Base-by-base conservation (phyloP, 2,888 invertebrate species). In the Drosophila hamatofila region DNA sequence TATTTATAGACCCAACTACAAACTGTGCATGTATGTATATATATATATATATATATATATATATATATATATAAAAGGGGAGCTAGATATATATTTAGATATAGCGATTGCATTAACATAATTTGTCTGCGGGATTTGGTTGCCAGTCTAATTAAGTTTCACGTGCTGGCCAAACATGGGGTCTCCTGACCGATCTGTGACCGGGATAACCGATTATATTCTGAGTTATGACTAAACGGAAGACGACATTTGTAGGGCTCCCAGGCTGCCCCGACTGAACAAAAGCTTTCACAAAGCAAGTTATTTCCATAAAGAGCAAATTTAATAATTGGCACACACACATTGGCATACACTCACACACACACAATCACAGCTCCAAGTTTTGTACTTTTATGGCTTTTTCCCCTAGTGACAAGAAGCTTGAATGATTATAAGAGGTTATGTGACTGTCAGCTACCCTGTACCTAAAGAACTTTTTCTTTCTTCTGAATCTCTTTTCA, bases 21-120 rank as follows among this genome's bases (percentile, higher is more conserved):
- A 25, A 23, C 30, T 37, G 37, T 23, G 58, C 44, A 21, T n/a
- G 14, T 6, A 16, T 21, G 21, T 25, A 8, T 39, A 39, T n/a
- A 18, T 8, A n/a, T 21, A 27, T 39, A 35, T 35, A 4, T 39
- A 35, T 35, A 33, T 18, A 16, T 42, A 21, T 12, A 49, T 33
- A 33, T 42, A 25, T 8, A 30, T 27, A 33, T 11, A 55, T 12
- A 41, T 6, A 37, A 12, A 21, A 9, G 23, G 35, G 35, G 23
- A 35, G 51, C 33, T 41, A 37, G n/a, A 48, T 23, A 39, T 7
- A 46, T 30, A 39, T 54, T 44, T 30, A 27, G 30, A 42, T 51
- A 41, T 33, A 49, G 56, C 41, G 30, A 81, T 83, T 74, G 89
- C 82, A 84, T 89, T 83, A 84, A 66, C 85, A 89, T 89, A 83